These are phyloP conservation scores for Chelidonichthys spinosus DNA, from an alignment of 2,797 vertebrate genomes.

Conservation along the genomic window DNA sequence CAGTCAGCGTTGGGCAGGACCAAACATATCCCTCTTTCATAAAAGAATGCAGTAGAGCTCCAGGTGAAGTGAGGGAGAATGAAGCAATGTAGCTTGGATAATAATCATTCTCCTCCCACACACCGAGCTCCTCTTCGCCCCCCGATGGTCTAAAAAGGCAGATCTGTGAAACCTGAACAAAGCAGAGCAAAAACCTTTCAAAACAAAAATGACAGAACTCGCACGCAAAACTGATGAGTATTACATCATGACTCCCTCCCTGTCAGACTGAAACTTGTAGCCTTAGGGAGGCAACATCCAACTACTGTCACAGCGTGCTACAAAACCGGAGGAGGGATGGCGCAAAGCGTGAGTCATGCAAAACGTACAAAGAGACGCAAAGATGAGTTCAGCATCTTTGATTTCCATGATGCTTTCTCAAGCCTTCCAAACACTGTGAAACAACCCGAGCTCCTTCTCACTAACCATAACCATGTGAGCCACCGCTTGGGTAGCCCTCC, in stretches of 20 bases:
- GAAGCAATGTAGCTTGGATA: slow-evolving; percentile 18
- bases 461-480: slow-evolving; percentile 72
- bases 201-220: slow-evolving; percentile 15
- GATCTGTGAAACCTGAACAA: slow-evolving; percentile 37
- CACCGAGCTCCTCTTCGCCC: slow-evolving; percentile 12
- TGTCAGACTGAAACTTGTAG: slow-evolving; percentile 33
- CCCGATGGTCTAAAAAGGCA: background rate
- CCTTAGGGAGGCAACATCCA: slow-evolving; percentile 33
- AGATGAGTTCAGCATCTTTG: slow-evolving; percentile 32
- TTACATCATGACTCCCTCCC: slow-evolving; percentile 22
- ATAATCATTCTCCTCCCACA: too few species aligned
- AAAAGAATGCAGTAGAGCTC: slow-evolving; percentile 63
- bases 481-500: slow-evolving; percentile 51
- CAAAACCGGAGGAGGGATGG: background rate
- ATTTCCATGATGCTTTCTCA: slow-evolving; percentile 40
- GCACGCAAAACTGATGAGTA: slow-evolving; percentile 34
- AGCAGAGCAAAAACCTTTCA: slow-evolving; percentile 30
- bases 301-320: slow-evolving; percentile 30
- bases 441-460: slow-evolving; percentile 34
- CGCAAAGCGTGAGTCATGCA: slow-evolving; percentile 3
- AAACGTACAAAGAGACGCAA: slow-evolving; percentile 19
- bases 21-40: slow-evolving; percentile 64
- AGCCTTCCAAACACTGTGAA: slow-evolving; percentile 41
- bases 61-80: slow-evolving; percentile 36
- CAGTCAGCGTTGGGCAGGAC: slow-evolving; percentile 63